Percentiles rank a stretch among this genome's conserved stretches.
phyloP scores from a whole-genome alignment of 2,113 vertebrate species.

The Gymnarchus niloticus region DNA sequence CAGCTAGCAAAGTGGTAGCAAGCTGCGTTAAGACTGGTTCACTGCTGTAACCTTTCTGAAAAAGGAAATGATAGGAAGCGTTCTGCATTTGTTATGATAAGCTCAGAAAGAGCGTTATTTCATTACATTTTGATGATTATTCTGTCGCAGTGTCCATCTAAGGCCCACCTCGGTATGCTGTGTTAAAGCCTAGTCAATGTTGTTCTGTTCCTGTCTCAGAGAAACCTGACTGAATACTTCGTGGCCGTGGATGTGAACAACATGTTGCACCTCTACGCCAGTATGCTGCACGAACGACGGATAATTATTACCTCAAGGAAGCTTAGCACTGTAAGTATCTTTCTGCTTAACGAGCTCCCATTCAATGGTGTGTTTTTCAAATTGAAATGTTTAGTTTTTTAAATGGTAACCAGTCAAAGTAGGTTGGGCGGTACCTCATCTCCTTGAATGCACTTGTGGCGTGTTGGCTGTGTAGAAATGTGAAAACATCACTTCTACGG shows the following conservation, averaged over 20 bases:
- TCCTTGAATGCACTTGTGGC: neutral
- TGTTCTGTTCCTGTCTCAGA: slow-evolving; percentile 63
- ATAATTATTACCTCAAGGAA: slow-evolving; percentile 95
- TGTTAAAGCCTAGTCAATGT: neutral
- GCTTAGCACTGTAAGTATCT: slow-evolving; percentile 92
- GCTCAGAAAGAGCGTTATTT: neutral
- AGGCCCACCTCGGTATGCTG: neutral
- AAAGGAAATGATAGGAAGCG: neutral
- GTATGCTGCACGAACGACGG: slow-evolving; percentile 90
- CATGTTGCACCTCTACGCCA: slow-evolving; percentile 94
- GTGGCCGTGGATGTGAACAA: slow-evolving; percentile 96
- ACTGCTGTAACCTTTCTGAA: neutral
- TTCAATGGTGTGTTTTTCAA: neutral
- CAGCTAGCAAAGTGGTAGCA: neutral
- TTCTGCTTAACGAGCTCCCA: slow-evolving; percentile 20
- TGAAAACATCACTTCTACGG: neutral
- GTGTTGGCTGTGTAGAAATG: neutral
- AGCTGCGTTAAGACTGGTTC: neutral
- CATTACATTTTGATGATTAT: neutral
- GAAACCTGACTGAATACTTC: slow-evolving; percentile 97
- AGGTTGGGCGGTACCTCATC: neutral
- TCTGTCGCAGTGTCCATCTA: neutral
- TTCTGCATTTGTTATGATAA: neutral
- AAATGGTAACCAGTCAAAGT: neutral
- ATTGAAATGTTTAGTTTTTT: neutral